Base-by-base conservation (phyloP, 2,113 vertebrate genomes). In the Epinephelus fuscoguttatus region DNA sequence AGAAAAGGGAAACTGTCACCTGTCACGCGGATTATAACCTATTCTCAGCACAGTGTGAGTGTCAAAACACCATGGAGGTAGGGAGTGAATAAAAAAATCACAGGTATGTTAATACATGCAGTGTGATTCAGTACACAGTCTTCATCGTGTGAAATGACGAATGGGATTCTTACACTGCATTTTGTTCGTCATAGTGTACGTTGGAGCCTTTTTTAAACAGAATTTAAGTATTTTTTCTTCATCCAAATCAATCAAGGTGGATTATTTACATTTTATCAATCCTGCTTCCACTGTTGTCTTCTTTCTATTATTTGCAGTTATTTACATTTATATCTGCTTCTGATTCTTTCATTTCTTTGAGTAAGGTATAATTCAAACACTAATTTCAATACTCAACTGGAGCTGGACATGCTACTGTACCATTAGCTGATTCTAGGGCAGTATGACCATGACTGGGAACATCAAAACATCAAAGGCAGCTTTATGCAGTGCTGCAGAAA, bases 21-120 rank as follows among this genome's bases (percentile, higher is more conserved):
- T 78, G 80, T 85, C 74, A 72, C 30, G 73, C 45, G 62, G 84
- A 82, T 75, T 85, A 70, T 66, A 74, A 82, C 45, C 78, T 80
- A 50, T 82, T 74, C 68, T 83, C 68, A 72, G 68, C 61, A 61
- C 57, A 64, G 67, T 64, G 37, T 71, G 23, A 75, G 66, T 61
- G 73, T 84, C 81, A 88, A 84, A 80, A 82, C 69, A 74, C 6
- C 30, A 37, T 60, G 37, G 80, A 64, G 70, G 68, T 10, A 25
- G 30, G 45, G 52, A 60, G 52, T 47, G 30, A 18, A 75, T 59
- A 53, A 74, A 30, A 40, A 67, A 75, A 81, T 79, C 33, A 78
- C 78, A 74, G 56, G 74, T 71, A 55, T 80, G 80, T 84, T 84
- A 85, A 88, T 81, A 69, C 45, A 85, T 68, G 27, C 37, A 74